Percentiles rank a stretch among this genome's conserved stretches.
These are phyloP conservation scores for Tenthredo mesomela DNA, from an alignment of 2,888 invertebrate species.

Conservation along the genomic window DNA sequence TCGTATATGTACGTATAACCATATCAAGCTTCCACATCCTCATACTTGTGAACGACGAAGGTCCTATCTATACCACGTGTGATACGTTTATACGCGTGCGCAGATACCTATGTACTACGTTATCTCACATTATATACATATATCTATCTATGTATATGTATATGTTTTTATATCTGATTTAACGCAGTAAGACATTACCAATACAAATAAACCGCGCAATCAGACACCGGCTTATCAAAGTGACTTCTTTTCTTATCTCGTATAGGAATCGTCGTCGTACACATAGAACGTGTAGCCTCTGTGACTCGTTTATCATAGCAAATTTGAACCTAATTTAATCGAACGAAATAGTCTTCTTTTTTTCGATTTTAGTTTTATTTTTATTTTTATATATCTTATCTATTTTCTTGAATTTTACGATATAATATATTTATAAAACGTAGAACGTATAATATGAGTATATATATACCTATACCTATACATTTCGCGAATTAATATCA, in stretches of 20 bases:
- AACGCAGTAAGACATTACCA: not conserved
- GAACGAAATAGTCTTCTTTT: not conserved
- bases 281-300: not conserved
- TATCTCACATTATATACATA: not conserved
- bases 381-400: not conserved
- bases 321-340: not conserved
- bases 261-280: not conserved
- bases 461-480: too few species aligned
- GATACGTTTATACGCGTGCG: not conserved
- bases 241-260: constrained; percentile 27
- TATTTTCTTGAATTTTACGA: not conserved
- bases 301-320: not conserved
- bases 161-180: not conserved
- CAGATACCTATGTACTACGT: not conserved
- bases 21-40: not conserved
- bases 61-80: constrained; percentile 3
- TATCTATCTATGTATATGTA: not conserved
- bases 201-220: not conserved
- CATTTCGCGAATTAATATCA: not conserved
- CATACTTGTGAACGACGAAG: not conserved
- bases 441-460: not conserved
- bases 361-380: not conserved
- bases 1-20: not conserved
- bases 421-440: not conserved
- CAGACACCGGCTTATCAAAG: constrained; percentile 15